Conservation (phyloP, 2,888 invertebrate genomes). For the Calephelis perditalis region DNA sequence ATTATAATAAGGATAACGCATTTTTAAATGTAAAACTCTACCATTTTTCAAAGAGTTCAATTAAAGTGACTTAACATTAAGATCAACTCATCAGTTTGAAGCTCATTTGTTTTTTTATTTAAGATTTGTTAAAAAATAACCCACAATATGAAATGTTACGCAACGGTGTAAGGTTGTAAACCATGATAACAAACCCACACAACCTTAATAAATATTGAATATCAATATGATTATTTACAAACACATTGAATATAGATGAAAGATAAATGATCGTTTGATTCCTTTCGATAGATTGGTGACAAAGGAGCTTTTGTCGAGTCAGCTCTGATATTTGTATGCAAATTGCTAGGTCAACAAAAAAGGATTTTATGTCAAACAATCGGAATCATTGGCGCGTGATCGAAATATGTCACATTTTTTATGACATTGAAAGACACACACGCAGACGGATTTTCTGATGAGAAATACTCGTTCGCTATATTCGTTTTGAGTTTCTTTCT, state of each 20-base stretch:
- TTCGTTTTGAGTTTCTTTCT: no score
- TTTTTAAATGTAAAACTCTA: no score
- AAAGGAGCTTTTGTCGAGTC: constrained; percentile 68
- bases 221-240: constrained; percentile 69
- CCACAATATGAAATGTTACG: constrained; percentile 7
- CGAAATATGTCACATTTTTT: not conserved
- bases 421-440: not conserved
- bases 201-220: constrained; percentile 73
- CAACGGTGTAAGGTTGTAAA: constrained; percentile 24
- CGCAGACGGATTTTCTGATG: not conserved
- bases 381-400: constrained; percentile 18
- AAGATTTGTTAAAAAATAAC: no score
- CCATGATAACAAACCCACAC: constrained; percentile 48
- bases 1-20: no score
- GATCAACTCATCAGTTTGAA: no score
- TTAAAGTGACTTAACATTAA: no score
- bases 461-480: not conserved
- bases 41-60: no score
- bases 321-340: constrained; percentile 73
- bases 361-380: constrained; percentile 43
- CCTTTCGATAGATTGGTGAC: constrained; percentile 62
- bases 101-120: no score
- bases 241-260: constrained; percentile 72
- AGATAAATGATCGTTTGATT: constrained; percentile 68
- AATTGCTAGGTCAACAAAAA: constrained; percentile 55